Evolutionary conservation across 2,888 invertebrate species (phyloP).

Genomic region (Macrophya annulata): DNA sequence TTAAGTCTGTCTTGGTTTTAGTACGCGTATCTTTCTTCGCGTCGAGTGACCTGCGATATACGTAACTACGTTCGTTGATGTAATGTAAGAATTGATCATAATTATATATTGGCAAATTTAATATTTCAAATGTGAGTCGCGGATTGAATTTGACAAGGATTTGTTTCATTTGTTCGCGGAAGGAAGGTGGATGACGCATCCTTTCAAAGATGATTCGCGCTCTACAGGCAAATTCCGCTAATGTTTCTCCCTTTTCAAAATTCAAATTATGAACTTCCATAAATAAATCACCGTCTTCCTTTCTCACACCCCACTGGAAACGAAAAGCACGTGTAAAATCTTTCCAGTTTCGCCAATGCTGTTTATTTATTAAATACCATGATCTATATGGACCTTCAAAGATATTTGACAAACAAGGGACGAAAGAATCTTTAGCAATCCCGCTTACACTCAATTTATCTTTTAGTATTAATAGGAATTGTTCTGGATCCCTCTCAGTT

Average conservation of each 20-base stretch:
- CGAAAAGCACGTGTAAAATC: constrained; percentile 59
- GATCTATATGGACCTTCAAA: constrained; percentile 52
- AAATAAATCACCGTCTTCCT: constrained; percentile 56
- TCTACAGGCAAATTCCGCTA: constrained; percentile 60
- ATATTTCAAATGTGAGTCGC: constrained; percentile 54
- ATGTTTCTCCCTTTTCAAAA: constrained; percentile 56
- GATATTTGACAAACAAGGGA: constrained; percentile 56
- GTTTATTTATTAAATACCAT: constrained; percentile 58
- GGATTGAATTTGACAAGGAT: constrained; percentile 59
- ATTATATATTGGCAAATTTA: constrained; percentile 43
- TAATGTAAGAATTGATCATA: constrained; percentile 22
- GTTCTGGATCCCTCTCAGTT: constrained; percentile 59
- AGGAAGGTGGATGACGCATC: constrained; percentile 56
- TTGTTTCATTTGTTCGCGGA: constrained; percentile 57
- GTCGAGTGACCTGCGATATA: constrained; percentile 10
- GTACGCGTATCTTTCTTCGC: neutral
- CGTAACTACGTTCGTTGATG: constrained; percentile 28
- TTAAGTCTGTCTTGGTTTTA: too few species aligned
- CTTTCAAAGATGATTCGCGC: constrained; percentile 58
- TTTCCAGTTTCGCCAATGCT: constrained; percentile 56
- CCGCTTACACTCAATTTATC: constrained; percentile 57
- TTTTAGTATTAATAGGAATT: constrained; percentile 58
- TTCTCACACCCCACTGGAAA: constrained; percentile 34
- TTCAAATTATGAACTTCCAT: constrained; percentile 55
- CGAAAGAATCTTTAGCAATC: constrained; percentile 50